Percentiles rank a stretch among this genome's conserved stretches.
These are phyloP conservation scores for Micromys minutus DNA, from an alignment of 2,113 vertebrate genomes.

Conservation along the genomic window DNA sequence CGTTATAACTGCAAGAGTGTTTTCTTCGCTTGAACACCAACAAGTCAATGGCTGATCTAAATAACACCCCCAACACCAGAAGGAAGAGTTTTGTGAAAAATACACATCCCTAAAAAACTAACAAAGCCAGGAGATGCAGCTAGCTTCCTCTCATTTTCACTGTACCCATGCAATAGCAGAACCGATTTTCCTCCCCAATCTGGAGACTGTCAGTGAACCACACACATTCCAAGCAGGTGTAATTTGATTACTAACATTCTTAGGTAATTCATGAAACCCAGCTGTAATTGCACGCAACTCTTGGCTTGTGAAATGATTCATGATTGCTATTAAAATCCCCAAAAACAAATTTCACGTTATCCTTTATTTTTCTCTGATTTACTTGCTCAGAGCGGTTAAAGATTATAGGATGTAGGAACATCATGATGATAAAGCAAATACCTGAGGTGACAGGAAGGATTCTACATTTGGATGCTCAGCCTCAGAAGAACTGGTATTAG, in stretches of 20 bases:
- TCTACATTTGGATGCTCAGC: background rate
- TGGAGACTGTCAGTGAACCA: background rate
- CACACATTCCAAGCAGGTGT: too few relatives aligned
- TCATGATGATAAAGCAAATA: background rate
- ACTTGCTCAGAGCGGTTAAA: background rate
- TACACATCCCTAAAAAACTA: background rate
- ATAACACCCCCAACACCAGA: background rate
- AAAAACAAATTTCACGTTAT: background rate
- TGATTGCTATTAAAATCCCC: background rate
- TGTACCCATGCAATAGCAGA: background rate
- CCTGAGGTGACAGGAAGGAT: background rate
- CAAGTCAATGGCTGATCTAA: background rate
- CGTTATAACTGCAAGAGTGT: background rate
- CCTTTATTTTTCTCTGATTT: background rate
- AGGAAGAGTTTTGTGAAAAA: background rate
- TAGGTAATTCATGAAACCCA: background rate
- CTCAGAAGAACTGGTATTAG: background rate
- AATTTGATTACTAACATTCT: background rate
- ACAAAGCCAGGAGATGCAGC: background rate
- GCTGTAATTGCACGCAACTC: background rate
- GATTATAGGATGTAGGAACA: background rate
- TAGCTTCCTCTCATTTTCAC: background rate
- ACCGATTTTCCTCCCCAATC: background rate
- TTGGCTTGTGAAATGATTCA: background rate
- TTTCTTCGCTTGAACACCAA: slow-evolving; percentile 27